These are phyloP conservation scores for Clarias gariepinus DNA, from an alignment of 2,113 vertebrate species.

Conservation along the genomic window DNA sequence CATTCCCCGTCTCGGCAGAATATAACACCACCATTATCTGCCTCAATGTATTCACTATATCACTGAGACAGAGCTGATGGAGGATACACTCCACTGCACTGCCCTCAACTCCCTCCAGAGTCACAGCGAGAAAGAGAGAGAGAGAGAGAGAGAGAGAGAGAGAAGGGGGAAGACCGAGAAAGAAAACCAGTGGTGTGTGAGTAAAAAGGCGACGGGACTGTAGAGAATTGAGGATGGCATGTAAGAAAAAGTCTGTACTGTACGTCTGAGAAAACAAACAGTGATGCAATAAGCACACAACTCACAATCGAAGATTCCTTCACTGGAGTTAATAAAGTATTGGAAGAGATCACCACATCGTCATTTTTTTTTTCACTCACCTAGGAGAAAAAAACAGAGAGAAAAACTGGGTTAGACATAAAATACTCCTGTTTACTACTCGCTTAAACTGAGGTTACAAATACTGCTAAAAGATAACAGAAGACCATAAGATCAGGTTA, in stretches of 20 bases:
- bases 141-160: conserved; percentile 61
- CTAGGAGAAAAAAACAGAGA: conserved; percentile 50
- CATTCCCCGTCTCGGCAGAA: conserved; percentile 72
- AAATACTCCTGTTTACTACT: not conserved
- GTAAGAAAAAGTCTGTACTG: conserved; percentile 16
- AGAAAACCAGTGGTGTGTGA: conserved; percentile 7
- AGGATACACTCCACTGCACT: conserved; percentile 69
- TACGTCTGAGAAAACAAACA: conserved; percentile 17
- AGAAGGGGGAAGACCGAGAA: conserved; percentile 23
- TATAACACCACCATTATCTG: conserved; percentile 82
- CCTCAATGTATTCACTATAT: conserved; percentile 79
- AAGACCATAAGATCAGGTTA: not conserved
- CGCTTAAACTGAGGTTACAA: not conserved
- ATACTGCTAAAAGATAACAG: not conserved
- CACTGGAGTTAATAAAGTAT: conserved; percentile 18
- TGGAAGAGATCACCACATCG: conserved; percentile 2
- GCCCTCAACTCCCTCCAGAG: conserved; percentile 63
- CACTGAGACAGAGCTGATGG: conserved; percentile 72
- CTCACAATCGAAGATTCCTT: conserved; percentile 42
- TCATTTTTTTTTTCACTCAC: conserved; percentile 49
- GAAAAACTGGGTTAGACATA: conserved; percentile 17
- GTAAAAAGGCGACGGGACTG: not conserved
- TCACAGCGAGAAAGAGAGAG: conserved; percentile 68
- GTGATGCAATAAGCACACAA: conserved; percentile 24
- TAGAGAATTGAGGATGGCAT: conserved; percentile 30